Base-by-base conservation (phyloP, 2,888 invertebrate species). In the Nudaria mundana region DNA sequence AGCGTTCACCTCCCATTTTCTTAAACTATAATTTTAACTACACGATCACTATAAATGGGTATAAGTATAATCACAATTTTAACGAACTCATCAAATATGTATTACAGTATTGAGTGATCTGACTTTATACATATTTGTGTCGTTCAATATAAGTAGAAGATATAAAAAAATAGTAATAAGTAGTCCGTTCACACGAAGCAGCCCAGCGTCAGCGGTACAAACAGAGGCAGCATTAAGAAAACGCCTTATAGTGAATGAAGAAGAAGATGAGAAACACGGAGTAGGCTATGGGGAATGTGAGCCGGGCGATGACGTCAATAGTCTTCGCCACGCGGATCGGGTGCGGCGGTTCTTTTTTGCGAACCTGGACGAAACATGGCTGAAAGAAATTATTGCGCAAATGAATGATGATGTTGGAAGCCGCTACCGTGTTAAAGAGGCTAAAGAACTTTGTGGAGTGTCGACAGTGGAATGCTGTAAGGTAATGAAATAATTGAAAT, bases 201-300 rank as follows among this genome's bases (percentile, higher is more conserved):
- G 72, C n/a, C 68, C 67, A 63, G 70, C 68, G 58, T 66, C 53
- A 59, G 66, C 66, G 45, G 56, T 50, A 44, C 43, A 59, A 45
- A 58, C 54, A 39, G 56, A 70, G 77, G 74, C 76, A 75, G 78
- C 78, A 89, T 90, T 93, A 92, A 87, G 92, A 92, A 79, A 94
- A 94, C 88, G 94, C 95, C 87, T 95, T 96, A 90, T 97, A 97
- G 91, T 96, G 96, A 75, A 96, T 95, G 91, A 97, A 97, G 92
- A 97, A 97, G 91, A 97, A 97, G 81, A 96, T 94, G 73, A 97
- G 93, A 90, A 97, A 97, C 80, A 97, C 93, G 77, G 96, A 94
- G 88, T 96, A 97, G 74, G 97, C 96, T 66, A 95, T 93, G 65
- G 97, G 97, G 91, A 97, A 97, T 66, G 96, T 96, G 82, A 97